These are phyloP conservation scores for Synergus laeviventris DNA, from an alignment of 2,888 invertebrate species.

Conservation along the genomic window DNA sequence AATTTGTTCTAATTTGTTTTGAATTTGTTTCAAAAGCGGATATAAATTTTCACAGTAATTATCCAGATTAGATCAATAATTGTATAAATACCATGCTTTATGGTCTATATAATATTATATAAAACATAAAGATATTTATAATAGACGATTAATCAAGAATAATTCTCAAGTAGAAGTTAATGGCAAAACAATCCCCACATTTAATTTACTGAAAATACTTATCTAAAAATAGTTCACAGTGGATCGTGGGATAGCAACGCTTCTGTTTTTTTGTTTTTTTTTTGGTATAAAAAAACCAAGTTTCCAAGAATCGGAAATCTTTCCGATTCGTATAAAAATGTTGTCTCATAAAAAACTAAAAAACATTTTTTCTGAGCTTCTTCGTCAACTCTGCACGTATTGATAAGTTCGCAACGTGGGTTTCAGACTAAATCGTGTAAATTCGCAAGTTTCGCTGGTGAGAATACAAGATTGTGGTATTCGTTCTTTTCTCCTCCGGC, in stretches of 20 bases:
- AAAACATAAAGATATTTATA: too few relatives aligned
- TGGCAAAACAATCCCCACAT: not conserved
- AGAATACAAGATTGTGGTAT: conserved; percentile 35
- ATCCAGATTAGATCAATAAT: not conserved
- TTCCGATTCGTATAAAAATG: not conserved
- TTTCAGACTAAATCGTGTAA: conserved; percentile 19
- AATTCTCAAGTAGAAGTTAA: not conserved
- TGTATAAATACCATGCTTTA: not conserved
- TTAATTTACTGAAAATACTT: not conserved
- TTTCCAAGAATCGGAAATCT: not conserved
- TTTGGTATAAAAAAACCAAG: not conserved
- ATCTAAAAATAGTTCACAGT: not conserved
- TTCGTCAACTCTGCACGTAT: conserved; percentile 4
- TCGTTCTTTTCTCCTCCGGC: not conserved
- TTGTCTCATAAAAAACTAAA: not conserved
- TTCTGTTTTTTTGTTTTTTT: conserved; percentile 8
- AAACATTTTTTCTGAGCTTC: not conserved
- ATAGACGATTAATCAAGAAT: not conserved
- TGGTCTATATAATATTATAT: not conserved
- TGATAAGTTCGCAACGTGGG: not conserved
- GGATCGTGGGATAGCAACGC: not conserved
- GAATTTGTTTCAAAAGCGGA: not conserved
- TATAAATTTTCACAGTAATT: conserved; percentile 25
- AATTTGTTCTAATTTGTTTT: conserved; percentile 5
- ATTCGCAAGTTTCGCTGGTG: conserved; percentile 17